These are phyloP conservation scores for Aegithalos caudatus DNA, from an alignment of 2,113 vertebrate species.

Conservation along the genomic window DNA sequence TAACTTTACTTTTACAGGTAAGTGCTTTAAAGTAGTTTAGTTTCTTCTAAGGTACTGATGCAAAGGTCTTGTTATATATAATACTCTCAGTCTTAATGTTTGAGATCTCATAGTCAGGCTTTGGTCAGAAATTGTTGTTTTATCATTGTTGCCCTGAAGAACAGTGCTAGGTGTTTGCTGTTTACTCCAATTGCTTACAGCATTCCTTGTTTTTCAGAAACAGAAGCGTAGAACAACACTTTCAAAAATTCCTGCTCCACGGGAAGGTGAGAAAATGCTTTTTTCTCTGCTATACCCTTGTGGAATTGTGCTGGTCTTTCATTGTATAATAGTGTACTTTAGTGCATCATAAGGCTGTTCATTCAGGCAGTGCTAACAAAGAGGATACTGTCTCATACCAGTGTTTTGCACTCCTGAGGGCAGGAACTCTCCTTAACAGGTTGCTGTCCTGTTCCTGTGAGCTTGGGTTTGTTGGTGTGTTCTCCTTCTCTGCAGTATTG, in stretches of 20 bases:
- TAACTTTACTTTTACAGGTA: constrained; percentile 66
- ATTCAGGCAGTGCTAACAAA: neutral
- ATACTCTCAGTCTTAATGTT: neutral
- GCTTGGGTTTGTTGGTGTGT: neutral
- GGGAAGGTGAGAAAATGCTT: constrained; percentile 65
- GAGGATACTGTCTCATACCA: neutral
- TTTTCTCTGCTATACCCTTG: neutral
- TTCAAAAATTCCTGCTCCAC: constrained; percentile 78
- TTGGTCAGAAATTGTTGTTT: neutral
- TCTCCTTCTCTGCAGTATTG: neutral
- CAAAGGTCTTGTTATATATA: neutral
- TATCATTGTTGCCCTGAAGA: neutral
- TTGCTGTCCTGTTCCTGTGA: neutral
- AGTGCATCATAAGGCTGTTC: neutral
- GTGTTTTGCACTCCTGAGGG: neutral
- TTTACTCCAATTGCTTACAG: neutral
- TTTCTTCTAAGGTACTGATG: neutral
- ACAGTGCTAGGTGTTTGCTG: neutral
- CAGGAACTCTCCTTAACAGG: neutral
- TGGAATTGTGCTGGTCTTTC: neutral
- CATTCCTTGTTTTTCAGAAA: constrained; percentile 59
- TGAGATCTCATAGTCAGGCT: neutral
- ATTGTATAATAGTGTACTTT: neutral
- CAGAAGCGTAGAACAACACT: constrained; percentile 66
- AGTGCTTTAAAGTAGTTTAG: neutral